Evolutionary conservation across 2,797 vertebrate species (phyloP).

Genomic region (Macroramphosus scolopax): DNA sequence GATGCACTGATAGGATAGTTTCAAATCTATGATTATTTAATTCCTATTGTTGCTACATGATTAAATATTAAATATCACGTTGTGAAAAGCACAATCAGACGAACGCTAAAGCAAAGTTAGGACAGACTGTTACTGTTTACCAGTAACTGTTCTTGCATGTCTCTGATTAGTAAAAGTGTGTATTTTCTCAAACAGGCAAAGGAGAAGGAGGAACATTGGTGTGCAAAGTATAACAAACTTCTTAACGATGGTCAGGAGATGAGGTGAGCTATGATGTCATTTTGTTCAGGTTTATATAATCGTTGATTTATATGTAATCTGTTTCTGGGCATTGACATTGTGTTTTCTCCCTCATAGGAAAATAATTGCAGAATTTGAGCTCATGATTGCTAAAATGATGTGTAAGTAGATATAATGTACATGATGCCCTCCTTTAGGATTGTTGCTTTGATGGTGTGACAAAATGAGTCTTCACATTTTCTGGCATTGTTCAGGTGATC

Average conservation of each 20-base stretch:
- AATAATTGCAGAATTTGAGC: conserved; percentile 86
- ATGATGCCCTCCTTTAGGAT: not conserved
- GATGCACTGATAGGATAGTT: too few relatives aligned
- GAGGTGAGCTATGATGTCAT: conserved; percentile 73
- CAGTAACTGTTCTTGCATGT: too few relatives aligned
- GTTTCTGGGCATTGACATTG: not conserved
- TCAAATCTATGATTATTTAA: too few relatives aligned
- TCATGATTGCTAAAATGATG: conserved; percentile 79
- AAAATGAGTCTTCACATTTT: not conserved
- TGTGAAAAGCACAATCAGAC: too few relatives aligned
- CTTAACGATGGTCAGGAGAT: conserved; percentile 80
- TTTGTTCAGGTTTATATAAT: not conserved
- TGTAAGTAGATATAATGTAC: conserved; percentile 66
- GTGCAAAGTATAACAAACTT: conserved; percentile 71
- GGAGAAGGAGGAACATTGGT: conserved; percentile 73
- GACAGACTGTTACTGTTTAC: too few relatives aligned
- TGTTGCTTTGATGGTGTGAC: too few relatives aligned
- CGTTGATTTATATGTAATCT: conserved; percentile 15
- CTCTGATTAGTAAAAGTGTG: not conserved
- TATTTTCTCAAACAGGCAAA: conserved; percentile 70
- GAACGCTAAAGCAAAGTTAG: too few relatives aligned
- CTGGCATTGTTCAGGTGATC: conserved; percentile 74
- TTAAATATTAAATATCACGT: too few relatives aligned
- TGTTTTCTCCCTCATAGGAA: conserved; percentile 68
- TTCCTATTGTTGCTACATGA: too few relatives aligned